These are phyloP conservation scores for Caerostris extrusa DNA, from an alignment of 1,140 invertebrate genomes.

Conservation along the genomic window DNA sequence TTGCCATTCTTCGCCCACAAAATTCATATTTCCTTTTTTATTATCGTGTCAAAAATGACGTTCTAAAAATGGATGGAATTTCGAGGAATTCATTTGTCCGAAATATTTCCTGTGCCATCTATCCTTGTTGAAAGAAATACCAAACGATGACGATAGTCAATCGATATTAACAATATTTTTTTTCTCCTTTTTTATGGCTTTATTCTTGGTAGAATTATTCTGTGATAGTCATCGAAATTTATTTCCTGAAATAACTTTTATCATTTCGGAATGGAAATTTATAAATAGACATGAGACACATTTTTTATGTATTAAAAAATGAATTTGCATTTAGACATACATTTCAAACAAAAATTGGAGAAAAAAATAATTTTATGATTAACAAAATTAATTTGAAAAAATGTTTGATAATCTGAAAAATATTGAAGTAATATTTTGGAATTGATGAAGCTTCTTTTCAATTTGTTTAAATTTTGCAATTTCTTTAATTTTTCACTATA, in stretches of 20 bases:
- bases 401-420: too few relatives aligned
- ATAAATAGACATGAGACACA: too few relatives aligned
- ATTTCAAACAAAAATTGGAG: too few relatives aligned
- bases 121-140: slow-evolving; percentile 8
- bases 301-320: too few relatives aligned
- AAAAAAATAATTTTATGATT: neutral
- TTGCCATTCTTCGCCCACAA: neutral
- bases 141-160: neutral
- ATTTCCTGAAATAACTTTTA: too few relatives aligned
- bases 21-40: slow-evolving; percentile 15
- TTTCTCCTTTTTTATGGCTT: neutral
- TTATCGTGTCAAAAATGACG: neutral
- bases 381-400: neutral
- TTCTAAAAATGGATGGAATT: neutral
- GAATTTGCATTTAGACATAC: too few relatives aligned
- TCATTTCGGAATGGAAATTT: too few relatives aligned
- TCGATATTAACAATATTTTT: neutral
- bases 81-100: neutral
- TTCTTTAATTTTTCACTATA: too few relatives aligned
- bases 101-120: neutral
- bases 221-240: neutral
- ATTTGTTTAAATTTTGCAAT: too few relatives aligned
- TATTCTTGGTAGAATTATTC: neutral
- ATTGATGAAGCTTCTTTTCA: too few relatives aligned
- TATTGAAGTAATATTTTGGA: too few relatives aligned